Conservation (phyloP, 2,888 invertebrate species). For the Drosophila algonquin region DNA sequence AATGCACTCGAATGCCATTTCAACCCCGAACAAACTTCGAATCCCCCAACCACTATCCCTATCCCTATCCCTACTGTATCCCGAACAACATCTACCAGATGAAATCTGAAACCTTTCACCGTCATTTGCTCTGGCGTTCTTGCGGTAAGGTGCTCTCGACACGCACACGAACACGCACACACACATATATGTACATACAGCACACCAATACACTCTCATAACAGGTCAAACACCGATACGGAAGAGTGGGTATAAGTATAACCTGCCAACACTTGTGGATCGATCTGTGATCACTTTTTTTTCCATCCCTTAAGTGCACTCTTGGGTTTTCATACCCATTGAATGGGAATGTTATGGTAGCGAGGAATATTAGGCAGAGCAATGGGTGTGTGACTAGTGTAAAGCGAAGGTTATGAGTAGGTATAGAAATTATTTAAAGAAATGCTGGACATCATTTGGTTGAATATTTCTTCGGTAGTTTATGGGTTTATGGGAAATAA, state of each 20-base stretch:
- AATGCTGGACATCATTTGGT: too few species aligned
- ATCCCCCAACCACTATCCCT: conserved; percentile 11
- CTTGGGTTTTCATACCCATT: conserved; percentile 32
- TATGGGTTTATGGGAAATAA: too few species aligned
- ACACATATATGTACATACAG: conserved; percentile 17
- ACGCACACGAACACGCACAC: conserved; percentile 24
- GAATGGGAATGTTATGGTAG: rapidly evolving
- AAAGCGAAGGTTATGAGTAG: too few species aligned
- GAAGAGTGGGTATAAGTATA: conserved; percentile 28
- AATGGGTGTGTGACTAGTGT: background rate
- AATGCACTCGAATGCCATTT: conserved; percentile 50
- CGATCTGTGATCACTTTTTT: conserved; percentile 50
- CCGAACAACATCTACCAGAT: conserved; percentile 41
- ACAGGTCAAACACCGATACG: conserved; percentile 12
- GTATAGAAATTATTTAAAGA: too few species aligned
- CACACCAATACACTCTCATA: conserved; percentile 18
- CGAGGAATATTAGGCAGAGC: background rate
- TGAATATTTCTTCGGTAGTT: background rate
- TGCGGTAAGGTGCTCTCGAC: conserved; percentile 55
- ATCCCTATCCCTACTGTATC: conserved; percentile 4
- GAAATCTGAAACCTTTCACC: conserved; percentile 80
- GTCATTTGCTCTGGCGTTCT: conserved; percentile 44
- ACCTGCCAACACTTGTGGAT: conserved; percentile 67
- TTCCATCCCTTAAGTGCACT: conserved; percentile 68
- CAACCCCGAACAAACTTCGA: conserved; percentile 2